A percentile compares a stretch with the other conserved stretches of the same genome.
phyloP scores from a whole-genome alignment of 2,888 invertebrate genomes.

The Entomobrya proxima region DNA sequence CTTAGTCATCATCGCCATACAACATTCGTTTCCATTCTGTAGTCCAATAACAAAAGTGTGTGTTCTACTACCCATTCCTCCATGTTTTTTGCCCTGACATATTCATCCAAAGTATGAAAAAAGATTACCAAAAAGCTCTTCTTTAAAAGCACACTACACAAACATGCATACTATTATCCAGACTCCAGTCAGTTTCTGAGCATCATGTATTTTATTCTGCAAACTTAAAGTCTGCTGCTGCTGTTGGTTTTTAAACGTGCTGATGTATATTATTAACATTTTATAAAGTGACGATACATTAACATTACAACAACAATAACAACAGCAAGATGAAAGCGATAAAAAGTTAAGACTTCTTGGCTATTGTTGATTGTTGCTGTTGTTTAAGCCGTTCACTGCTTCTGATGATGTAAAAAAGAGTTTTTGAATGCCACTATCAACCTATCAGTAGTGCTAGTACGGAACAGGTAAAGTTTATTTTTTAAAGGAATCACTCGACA shows the following conservation, averaged over 20 bases:
- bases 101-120: background rate
- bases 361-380: conserved; percentile 14
- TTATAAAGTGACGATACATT: background rate
- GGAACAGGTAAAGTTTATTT: background rate
- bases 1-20: conserved; percentile 4
- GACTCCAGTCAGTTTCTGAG: too few relatives aligned
- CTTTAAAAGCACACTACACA: too few relatives aligned
- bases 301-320: conserved; percentile 6
- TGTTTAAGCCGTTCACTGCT: background rate
- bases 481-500: conserved; percentile 3
- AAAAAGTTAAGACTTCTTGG: conserved; percentile 4
- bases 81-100: background rate
- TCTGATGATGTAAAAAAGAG: background rate
- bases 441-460: background rate
- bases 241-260: background rate
- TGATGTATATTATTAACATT: background rate
- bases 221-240: too few relatives aligned
- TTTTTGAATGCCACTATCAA: background rate
- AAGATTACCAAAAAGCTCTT: background rate
- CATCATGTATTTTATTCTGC: too few relatives aligned
- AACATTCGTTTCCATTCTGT: background rate
- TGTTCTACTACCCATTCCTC: background rate
- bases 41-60: conserved; percentile 18
- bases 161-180: too few relatives aligned
- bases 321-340: background rate